Conservation (phyloP, 2,113 vertebrate species). For the Oriolus oriolus region DNA sequence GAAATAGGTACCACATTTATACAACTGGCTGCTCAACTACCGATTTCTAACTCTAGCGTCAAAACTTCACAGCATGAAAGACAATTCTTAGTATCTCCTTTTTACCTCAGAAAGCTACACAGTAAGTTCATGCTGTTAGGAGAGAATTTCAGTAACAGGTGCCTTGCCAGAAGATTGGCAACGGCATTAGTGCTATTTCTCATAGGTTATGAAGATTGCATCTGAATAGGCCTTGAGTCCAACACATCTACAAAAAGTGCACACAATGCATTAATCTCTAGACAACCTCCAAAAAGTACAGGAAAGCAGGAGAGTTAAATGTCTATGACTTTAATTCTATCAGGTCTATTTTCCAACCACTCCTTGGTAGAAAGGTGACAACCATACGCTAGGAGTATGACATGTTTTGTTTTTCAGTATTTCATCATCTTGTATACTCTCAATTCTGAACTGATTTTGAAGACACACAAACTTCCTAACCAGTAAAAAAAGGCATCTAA, state of each 20-base stretch:
- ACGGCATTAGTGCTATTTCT: background rate
- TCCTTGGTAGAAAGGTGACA: background rate
- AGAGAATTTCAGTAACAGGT: background rate
- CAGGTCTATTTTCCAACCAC: background rate
- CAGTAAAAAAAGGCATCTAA: background rate
- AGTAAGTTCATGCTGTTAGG: background rate
- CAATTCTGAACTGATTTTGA: background rate
- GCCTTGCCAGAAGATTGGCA: background rate
- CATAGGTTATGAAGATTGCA: background rate
- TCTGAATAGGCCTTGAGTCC: background rate
- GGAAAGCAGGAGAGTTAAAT: background rate
- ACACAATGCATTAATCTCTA: background rate
- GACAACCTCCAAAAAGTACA: background rate
- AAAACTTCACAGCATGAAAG: background rate
- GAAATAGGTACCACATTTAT: background rate
- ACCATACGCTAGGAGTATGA: background rate
- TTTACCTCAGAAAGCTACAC: background rate
- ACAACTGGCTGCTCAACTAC: background rate
- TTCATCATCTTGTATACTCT: background rate
- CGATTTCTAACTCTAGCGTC: background rate
- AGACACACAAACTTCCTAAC: background rate
- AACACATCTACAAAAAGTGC: accelerated
- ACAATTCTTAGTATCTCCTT: background rate
- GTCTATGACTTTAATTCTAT: background rate
- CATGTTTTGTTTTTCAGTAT: background rate